Conservation (phyloP, 2,797 vertebrate genomes). For the Hipposideros larvatus region DNA sequence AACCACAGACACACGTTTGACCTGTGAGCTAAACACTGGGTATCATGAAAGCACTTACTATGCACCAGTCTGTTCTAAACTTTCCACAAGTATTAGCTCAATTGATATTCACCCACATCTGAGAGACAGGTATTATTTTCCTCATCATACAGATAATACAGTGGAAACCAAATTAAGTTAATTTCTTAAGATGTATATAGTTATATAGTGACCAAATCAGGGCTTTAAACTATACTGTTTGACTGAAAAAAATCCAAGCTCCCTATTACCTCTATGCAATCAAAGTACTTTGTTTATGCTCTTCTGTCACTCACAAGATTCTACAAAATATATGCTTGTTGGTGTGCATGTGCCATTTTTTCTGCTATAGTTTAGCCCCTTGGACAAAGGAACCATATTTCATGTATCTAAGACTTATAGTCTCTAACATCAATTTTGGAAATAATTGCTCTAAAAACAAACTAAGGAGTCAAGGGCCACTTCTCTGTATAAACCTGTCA, state of each 20-base stretch:
- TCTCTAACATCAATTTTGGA: neutral
- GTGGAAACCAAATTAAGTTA: neutral
- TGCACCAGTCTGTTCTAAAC: neutral
- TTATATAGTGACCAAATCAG: neutral
- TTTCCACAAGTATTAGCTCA: neutral
- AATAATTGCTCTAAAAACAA: slow-evolving; percentile 40
- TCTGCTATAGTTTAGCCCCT: neutral
- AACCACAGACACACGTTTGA: neutral
- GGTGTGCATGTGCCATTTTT: neutral
- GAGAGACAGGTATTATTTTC: neutral
- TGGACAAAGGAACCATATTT: neutral
- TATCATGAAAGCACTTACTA: neutral
- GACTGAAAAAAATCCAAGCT: neutral
- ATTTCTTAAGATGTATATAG: neutral
- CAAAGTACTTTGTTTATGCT: neutral
- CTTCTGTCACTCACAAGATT: neutral
- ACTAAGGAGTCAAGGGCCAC: neutral
- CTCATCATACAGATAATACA: neutral
- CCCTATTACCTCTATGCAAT: neutral
- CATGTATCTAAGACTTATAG: neutral
- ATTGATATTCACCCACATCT: neutral
- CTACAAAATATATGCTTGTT: neutral
- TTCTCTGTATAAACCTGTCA: neutral
- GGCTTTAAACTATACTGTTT: neutral
- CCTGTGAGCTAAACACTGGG: neutral